phyloP scores from a whole-genome alignment of 1,140 invertebrate genomes.

The Zaprionus kolodkinae region DNA sequence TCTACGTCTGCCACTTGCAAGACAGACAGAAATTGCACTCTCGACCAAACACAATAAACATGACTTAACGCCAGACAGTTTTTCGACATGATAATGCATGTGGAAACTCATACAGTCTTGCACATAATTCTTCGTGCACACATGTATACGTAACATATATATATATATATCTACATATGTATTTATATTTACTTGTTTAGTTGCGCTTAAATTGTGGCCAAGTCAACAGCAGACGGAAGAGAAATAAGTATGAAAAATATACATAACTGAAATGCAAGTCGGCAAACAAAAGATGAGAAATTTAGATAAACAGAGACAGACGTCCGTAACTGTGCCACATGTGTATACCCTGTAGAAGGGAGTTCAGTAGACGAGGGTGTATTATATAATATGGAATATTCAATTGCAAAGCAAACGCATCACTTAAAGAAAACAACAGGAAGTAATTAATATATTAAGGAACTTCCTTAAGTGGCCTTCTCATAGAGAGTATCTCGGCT shows the following conservation, averaged over 20 bases:
- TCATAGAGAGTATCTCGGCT: background rate
- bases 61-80: conserved; percentile 67
- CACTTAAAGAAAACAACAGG: background rate
- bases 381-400: background rate
- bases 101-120: conserved; percentile 73
- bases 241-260: conserved; percentile 28
- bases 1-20: background rate
- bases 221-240: conserved; percentile 35
- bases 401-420: background rate
- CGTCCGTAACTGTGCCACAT: conserved; percentile 14
- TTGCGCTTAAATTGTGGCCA: conserved; percentile 31
- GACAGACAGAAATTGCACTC: conserved; percentile 10
- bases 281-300: conserved; percentile 41
- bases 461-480: background rate
- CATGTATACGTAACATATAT: conserved; percentile 5
- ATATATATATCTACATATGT: background rate
- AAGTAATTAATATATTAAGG: background rate
- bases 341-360: conserved; percentile 11
- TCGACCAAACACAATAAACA: conserved; percentile 31
- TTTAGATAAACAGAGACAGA: conserved; percentile 35
- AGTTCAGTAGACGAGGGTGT: background rate
- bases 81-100: conserved; percentile 76
- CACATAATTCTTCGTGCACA: conserved; percentile 6
- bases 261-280: conserved; percentile 45
- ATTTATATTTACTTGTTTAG: conserved; percentile 7